Base-by-base conservation (phyloP, 1,140 invertebrate genomes). In the Aphis gossypii region DNA sequence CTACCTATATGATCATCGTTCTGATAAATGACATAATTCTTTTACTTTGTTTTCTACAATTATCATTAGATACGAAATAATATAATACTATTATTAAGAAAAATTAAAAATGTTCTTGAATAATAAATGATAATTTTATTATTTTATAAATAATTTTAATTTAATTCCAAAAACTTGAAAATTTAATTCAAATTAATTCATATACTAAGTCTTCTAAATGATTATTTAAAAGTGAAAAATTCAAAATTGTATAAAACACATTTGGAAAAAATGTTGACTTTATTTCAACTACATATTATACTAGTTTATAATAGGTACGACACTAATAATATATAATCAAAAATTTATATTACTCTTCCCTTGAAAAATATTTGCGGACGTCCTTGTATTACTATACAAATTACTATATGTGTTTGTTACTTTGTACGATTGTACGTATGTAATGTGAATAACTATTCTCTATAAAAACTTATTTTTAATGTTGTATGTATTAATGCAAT, bases 291-390 rank as follows among this genome's bases (percentile, higher is more conserved):
- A 14, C 0, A 20, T 76, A 5, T 41, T 41, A 41, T 41, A 41
- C 38, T 41, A 41, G 38, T 41, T 41, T 41, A 41, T 3, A 41
- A 3, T 76, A 76, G 60, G 60, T 20, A 30, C 30, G 25, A 11
- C 56, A 76, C n/a, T 76, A 76, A 35, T 76, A 76, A n/a, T 76
- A 76, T 76, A 76, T n/a, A 76, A 76, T 76, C n/a, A 76, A 76
- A n/a, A n/a, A 76, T 76, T n/a, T 76, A 14, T 76, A n/a, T 76
- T n/a, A 18, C 30, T 8, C 60, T n/a, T 76, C 1, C 30, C 30
- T 76, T 76, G 14, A 6, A 5, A 76, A 76, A 76, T 76, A 14
- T 76, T 76, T 76, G 30, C 18, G 4, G n/a, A 76, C n/a, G 60
- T 76, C 60, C 60, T 76, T 76, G 30, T n/a, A 35, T 76, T n/a